Evolutionary conservation across 1,140 invertebrate species (phyloP).

Genomic region (Lucilia sericata): DNA sequence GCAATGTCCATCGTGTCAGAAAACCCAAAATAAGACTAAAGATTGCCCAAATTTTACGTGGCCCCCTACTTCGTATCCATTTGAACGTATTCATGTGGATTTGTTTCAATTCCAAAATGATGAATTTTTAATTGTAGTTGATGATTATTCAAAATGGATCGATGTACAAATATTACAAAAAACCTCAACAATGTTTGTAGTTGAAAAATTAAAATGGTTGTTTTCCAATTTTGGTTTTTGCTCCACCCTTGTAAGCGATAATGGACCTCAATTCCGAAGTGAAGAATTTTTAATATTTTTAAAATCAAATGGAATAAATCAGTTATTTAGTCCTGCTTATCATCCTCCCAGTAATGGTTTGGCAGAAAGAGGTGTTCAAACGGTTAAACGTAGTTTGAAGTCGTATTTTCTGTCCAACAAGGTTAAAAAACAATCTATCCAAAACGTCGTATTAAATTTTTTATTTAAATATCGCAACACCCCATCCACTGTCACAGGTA

Average conservation of each 20-base stretch:
- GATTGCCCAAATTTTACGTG: conserved; percentile 23
- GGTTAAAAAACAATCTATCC: background rate
- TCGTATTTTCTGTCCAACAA: background rate
- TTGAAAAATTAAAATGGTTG: too few relatives aligned
- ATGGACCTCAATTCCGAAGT: too few relatives aligned
- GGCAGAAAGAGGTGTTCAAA: conserved; percentile 38
- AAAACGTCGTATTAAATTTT: conserved; percentile 25
- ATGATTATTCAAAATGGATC: too few relatives aligned
- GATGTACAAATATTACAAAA: too few relatives aligned
- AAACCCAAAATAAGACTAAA: conserved; percentile 18
- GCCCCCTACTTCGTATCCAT: conserved; percentile 20
- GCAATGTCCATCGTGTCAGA: conserved; percentile 28
- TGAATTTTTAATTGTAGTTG: too few relatives aligned
- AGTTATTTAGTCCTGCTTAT: conserved; percentile 17
- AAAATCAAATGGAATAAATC: conserved; percentile 20
- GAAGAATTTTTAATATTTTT: conserved; percentile 39
- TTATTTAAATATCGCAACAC: conserved; percentile 35
- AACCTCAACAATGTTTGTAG: too few relatives aligned
- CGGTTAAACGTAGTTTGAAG: conserved; percentile 32
- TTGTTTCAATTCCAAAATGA: too few relatives aligned
- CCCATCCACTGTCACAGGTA: conserved; percentile 17
- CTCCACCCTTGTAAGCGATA: too few relatives aligned
- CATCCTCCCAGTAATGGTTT: conserved; percentile 34
- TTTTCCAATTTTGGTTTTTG: too few relatives aligned
- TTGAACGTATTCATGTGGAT: conserved; percentile 30